Percentiles rank a stretch among this genome's conserved stretches.
Evolutionary conservation across 1,140 invertebrate species (phyloP).

Genomic region (Drosophila oshimai): DNA sequence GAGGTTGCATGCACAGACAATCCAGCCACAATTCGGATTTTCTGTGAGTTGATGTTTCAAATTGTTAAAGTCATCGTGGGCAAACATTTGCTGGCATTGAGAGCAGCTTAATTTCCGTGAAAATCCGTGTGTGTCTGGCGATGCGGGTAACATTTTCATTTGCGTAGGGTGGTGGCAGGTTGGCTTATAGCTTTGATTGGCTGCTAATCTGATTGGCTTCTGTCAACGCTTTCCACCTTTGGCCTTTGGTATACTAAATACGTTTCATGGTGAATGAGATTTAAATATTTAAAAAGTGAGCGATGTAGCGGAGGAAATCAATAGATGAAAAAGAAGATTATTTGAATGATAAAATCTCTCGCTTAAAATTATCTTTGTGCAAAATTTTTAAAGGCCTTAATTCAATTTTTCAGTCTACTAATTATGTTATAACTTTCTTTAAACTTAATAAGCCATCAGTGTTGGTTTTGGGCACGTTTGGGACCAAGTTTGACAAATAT

Average conservation of each 20-base stretch:
- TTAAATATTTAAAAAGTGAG: too few species aligned
- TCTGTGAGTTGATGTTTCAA: slow-evolving; percentile 5
- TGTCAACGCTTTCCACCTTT: not conserved
- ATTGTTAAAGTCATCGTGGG: slow-evolving; percentile 11
- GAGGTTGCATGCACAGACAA: not conserved
- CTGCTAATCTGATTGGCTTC: slow-evolving; percentile 48
- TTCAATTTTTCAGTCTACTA: too few species aligned
- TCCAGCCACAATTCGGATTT: slow-evolving; percentile 13
- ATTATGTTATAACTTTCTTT: too few species aligned
- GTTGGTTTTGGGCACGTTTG: too few species aligned
- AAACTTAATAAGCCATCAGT: too few species aligned
- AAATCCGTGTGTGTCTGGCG: slow-evolving; percentile 1
- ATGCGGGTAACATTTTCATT: not conserved
- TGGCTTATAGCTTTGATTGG: slow-evolving; percentile 41
- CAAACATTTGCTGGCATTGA: slow-evolving; percentile 11
- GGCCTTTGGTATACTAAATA: not conserved
- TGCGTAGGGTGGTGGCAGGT: not conserved
- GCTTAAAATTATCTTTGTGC: too few species aligned
- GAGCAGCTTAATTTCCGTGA: slow-evolving; percentile 51
- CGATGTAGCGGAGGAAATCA: too few species aligned
- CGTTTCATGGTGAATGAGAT: too few species aligned
- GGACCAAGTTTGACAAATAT: not conserved
- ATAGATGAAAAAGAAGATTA: too few species aligned
- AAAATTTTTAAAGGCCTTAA: too few species aligned
- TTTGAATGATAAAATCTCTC: too few species aligned